A percentile compares a stretch with the other conserved stretches of the same genome.
phyloP scores from a whole-genome alignment of 2,888 invertebrate genomes.

The Fragum sueziense region DNA sequence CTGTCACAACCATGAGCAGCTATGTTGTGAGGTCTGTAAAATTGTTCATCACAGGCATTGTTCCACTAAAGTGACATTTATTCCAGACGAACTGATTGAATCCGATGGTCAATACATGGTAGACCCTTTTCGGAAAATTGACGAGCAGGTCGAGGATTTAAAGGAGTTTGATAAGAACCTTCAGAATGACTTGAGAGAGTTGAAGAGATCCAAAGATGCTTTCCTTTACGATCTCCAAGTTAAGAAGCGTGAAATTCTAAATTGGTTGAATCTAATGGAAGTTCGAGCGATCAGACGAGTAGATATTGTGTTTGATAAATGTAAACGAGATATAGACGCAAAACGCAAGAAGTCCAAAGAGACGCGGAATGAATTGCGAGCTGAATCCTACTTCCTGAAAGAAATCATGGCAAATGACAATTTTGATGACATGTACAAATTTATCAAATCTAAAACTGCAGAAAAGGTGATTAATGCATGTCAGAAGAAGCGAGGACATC shows the following conservation, averaged over 20 bases:
- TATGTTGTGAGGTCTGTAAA: constrained; percentile 51
- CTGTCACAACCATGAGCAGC: constrained; percentile 35
- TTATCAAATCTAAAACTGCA: constrained; percentile 43
- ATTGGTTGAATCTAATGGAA: constrained; percentile 56
- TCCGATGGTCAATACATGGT: neutral
- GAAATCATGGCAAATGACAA: constrained; percentile 39
- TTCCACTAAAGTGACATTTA: constrained; percentile 35
- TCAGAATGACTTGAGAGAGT: constrained; percentile 43
- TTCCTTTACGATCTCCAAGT: constrained; percentile 50
- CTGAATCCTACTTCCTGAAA: constrained; percentile 52
- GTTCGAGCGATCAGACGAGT: constrained; percentile 46
- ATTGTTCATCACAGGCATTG: constrained; percentile 33
- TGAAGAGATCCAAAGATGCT: constrained; percentile 45
- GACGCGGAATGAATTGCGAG: constrained; percentile 35
- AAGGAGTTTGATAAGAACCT: constrained; percentile 47
- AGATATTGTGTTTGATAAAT: constrained; percentile 44
- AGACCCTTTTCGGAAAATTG: constrained; percentile 36
- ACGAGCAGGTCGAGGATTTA: constrained; percentile 39
- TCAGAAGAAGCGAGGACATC: constrained; percentile 25
- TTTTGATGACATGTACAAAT: constrained; percentile 44
- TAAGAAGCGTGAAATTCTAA: constrained; percentile 45
- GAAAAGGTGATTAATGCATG: constrained; percentile 9
- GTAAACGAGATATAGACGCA: constrained; percentile 43
- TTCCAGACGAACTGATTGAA: constrained; percentile 32
- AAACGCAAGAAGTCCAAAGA: constrained; percentile 42